Evolutionary conservation across 2,797 vertebrate species (phyloP).

Genomic region (Gastrophryne carolinensis): DNA sequence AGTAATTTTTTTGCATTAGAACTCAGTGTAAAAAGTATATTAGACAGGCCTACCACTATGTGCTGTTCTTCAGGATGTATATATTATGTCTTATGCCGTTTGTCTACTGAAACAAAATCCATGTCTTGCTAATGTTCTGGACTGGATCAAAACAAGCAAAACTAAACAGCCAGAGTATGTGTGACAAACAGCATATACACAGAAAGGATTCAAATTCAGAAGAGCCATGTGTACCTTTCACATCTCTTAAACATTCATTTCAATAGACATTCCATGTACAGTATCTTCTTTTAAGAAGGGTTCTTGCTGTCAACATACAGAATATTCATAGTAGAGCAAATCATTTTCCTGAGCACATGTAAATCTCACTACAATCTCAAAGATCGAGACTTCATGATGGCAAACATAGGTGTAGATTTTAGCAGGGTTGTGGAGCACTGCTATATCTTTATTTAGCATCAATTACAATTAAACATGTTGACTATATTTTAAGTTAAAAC

Average conservation of each 20-base stretch:
- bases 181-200: conserved; percentile 69
- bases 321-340: no score
- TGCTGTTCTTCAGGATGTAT: conserved; percentile 70
- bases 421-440: no score
- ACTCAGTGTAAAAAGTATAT: conserved; percentile 73
- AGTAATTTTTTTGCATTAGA: no score
- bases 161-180: conserved; percentile 67
- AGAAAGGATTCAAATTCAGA: conserved; percentile 62
- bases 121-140: conserved; percentile 83
- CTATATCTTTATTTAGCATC: no score
- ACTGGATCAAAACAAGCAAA: conserved; percentile 78
- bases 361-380: no score
- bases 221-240: conserved; percentile 14
- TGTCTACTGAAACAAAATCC: conserved; percentile 67
- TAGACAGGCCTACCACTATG: conserved; percentile 77
- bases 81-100: conserved; percentile 85
- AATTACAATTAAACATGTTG: no score
- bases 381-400: no score
- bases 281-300: background rate
- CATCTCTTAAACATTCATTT: conserved; percentile 1
- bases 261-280: conserved; percentile 15
- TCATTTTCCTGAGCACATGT: no score
- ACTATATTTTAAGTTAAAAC: no score
- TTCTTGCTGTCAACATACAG: background rate
- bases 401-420: no score